These are phyloP conservation scores for Synergus umbraculus DNA, from an alignment of 2,888 invertebrate species.

Conservation along the genomic window DNA sequence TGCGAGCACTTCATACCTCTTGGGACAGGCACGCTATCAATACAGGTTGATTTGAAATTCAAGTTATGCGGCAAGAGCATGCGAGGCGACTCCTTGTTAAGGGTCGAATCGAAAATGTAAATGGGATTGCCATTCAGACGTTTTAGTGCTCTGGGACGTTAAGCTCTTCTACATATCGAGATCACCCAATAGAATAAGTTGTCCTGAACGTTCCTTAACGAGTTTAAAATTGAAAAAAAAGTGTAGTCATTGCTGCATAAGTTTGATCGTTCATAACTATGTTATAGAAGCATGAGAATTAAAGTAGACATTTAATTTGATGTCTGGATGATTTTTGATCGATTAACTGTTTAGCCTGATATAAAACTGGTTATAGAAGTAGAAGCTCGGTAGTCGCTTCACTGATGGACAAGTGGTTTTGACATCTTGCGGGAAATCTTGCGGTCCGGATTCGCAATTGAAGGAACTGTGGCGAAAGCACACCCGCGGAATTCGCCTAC, in stretches of 20 bases:
- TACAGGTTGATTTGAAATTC: conserved; percentile 41
- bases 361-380: not conserved
- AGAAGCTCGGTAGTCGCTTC: not conserved
- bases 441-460: conserved; percentile 43
- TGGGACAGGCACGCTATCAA: conserved; percentile 32
- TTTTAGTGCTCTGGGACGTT: conserved; percentile 18
- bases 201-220: not conserved
- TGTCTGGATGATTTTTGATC: not conserved
- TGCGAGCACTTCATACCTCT: conserved; percentile 29
- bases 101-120: conserved; percentile 40
- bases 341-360: not conserved
- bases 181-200: not conserved
- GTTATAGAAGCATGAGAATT: not conserved
- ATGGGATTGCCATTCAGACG: conserved; percentile 19
- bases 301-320: no score
- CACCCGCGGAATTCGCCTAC: conserved; percentile 20
- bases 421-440: conserved; percentile 52
- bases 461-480: conserved; percentile 29
- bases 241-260: not conserved
- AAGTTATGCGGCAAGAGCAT: conserved; percentile 27
- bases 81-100: conserved; percentile 39
- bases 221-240: conserved; percentile 3
- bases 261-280: not conserved
- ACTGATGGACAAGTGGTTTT: conserved; percentile 49
- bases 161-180: conserved; percentile 12